phyloP scores from a whole-genome alignment of 2,113 vertebrate species.

The Choloepus hoffmanni region DNA sequence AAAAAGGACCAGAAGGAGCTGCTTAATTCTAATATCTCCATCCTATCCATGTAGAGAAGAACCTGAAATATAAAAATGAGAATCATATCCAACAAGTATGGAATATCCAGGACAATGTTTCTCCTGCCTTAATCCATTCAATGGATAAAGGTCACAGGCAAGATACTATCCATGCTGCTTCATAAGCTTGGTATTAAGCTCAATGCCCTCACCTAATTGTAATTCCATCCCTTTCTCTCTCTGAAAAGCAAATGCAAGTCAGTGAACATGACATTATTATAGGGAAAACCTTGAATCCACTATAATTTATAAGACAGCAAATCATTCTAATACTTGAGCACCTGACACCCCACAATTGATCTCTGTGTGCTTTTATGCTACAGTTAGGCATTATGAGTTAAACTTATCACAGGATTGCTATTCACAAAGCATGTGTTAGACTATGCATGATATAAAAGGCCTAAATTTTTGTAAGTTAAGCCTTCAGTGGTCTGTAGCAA shows the following conservation, averaged over 20 bases:
- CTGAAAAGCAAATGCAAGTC: constrained; percentile 53
- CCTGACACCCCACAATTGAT: constrained; percentile 44
- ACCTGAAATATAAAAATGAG: background rate
- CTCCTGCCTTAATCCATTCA: background rate
- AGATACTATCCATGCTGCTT: background rate
- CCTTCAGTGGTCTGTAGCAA: background rate
- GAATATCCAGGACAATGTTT: background rate
- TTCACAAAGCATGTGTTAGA: constrained; percentile 27
- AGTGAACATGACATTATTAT: constrained; percentile 61
- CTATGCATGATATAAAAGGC: background rate
- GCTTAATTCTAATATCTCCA: background rate
- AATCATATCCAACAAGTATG: background rate
- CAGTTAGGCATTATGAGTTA: background rate
- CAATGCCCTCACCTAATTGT: background rate
- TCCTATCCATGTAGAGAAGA: background rate
- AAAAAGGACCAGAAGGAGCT: background rate
- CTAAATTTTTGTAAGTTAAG: background rate
- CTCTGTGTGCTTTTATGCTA: background rate
- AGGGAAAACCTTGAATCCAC: constrained; percentile 42
- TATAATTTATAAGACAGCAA: constrained; percentile 65
- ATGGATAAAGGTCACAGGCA: background rate
- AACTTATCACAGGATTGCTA: constrained; percentile 39
- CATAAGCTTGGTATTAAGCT: background rate
- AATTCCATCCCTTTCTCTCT: constrained; percentile 42
- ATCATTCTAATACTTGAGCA: constrained; percentile 60